These are phyloP conservation scores for Archips crataeganus DNA, from an alignment of 2,888 invertebrate genomes.

Conservation along the genomic window DNA sequence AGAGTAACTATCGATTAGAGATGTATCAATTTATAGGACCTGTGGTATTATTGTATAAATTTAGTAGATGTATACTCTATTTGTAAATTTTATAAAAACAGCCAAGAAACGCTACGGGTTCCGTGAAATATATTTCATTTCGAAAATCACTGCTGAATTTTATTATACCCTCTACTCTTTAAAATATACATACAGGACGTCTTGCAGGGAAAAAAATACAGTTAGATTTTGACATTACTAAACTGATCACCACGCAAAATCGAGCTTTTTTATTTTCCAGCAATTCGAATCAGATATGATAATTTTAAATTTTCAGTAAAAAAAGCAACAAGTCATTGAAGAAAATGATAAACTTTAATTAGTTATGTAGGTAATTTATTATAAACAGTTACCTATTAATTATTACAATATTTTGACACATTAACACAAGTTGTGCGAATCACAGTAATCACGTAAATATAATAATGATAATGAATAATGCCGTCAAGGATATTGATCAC, in stretches of 20 bases:
- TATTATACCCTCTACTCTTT: conserved; percentile 38
- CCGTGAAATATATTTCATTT: conserved; percentile 83
- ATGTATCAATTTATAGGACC: conserved; percentile 66
- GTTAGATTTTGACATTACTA: too few species aligned
- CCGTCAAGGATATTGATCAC: background rate
- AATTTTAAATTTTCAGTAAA: background rate
- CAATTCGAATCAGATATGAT: too few species aligned
- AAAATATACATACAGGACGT: background rate
- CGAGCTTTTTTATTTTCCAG: too few species aligned
- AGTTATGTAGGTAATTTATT: conserved; percentile 23
- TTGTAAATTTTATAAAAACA: conserved; percentile 81
- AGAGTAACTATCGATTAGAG: conserved; percentile 46
- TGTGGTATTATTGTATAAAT: conserved; percentile 63
- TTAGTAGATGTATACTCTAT: conserved; percentile 71
- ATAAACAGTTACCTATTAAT: conserved; percentile 13
- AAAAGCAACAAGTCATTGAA: background rate
- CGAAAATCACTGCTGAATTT: conserved; percentile 67
- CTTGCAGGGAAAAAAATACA: too few species aligned
- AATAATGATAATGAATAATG: background rate
- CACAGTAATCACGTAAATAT: conserved; percentile 19
- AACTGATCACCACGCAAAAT: too few species aligned
- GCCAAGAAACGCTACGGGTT: conserved; percentile 86
- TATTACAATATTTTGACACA: conserved; percentile 29
- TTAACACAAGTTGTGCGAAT: conserved; percentile 39
- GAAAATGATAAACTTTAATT: background rate